phyloP scores from a whole-genome alignment of 2,797 vertebrate species.

The Muscicapa striata region DNA sequence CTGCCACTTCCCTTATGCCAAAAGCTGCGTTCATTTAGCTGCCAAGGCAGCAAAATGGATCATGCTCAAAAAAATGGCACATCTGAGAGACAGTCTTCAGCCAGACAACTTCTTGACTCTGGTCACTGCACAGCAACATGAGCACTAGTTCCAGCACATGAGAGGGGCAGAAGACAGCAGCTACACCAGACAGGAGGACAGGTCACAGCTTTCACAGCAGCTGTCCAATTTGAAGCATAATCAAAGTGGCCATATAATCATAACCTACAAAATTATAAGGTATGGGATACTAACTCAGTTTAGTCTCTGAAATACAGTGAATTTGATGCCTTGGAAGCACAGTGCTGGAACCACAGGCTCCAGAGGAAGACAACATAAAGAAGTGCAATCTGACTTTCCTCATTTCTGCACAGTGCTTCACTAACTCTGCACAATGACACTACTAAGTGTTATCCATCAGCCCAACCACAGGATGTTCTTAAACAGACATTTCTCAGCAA shows the following conservation, averaged over 20 bases:
- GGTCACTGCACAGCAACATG: not conserved
- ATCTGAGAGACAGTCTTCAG: not conserved
- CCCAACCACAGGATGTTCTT: not conserved
- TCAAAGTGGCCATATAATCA: not conserved
- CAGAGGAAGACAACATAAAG: not conserved
- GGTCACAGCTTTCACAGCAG: not conserved
- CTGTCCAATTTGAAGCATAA: not conserved
- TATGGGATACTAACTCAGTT: not conserved
- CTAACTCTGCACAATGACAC: not conserved
- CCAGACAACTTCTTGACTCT: not conserved
- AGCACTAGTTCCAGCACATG: not conserved
- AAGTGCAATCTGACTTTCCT: not conserved
- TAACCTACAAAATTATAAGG: not conserved
- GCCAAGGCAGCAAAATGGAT: not conserved
- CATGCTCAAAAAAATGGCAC: not conserved
- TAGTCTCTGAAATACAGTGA: not conserved
- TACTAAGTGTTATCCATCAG: not conserved
- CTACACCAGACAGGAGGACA: not conserved
- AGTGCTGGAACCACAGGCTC: not conserved
- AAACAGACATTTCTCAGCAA: not conserved
- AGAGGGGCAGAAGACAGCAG: not conserved
- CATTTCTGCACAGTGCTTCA: not conserved
- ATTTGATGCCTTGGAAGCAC: not conserved
- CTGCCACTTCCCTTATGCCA: not conserved
- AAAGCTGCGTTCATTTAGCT: not conserved